A percentile compares a stretch with the other conserved stretches of the same genome.
Conservation (phyloP, 2,113 vertebrate genomes). For the Pteruthius melanotis region DNA sequence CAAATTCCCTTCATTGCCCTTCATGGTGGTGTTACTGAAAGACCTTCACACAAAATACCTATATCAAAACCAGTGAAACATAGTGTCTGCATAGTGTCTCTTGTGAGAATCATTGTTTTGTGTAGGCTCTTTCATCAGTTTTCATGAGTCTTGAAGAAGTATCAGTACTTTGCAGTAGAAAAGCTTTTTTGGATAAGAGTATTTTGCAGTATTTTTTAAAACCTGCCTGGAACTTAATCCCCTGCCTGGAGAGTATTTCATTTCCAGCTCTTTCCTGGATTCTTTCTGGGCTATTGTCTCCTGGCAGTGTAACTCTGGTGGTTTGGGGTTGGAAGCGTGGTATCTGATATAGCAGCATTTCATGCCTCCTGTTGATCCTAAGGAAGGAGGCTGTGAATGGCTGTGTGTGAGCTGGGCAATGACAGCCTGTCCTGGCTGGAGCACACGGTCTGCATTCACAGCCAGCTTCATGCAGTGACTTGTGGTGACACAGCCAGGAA, state of each 20-base stretch:
- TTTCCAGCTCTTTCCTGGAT: background rate
- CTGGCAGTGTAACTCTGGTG: background rate
- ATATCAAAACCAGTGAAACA: background rate
- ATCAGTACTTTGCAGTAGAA: background rate
- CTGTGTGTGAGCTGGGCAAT: background rate
- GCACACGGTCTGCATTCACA: background rate
- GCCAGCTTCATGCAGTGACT: background rate
- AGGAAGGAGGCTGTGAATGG: background rate
- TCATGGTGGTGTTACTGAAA: background rate
- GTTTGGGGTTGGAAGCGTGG: background rate
- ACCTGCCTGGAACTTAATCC: background rate
- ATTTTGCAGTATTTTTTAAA: background rate
- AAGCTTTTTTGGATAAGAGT: background rate
- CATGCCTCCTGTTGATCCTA: background rate
- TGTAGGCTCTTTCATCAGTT: background rate
- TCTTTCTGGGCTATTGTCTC: background rate
- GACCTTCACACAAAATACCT: background rate
- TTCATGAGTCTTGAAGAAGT: background rate
- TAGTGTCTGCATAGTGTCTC: background rate
- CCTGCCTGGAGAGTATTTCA: background rate
- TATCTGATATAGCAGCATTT: background rate
- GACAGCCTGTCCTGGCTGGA: background rate
- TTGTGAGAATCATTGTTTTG: background rate
- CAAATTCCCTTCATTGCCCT: background rate
- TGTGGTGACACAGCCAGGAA: background rate